Conservation (phyloP, 2,888 invertebrate species). For the Agrochola macilenta region DNA sequence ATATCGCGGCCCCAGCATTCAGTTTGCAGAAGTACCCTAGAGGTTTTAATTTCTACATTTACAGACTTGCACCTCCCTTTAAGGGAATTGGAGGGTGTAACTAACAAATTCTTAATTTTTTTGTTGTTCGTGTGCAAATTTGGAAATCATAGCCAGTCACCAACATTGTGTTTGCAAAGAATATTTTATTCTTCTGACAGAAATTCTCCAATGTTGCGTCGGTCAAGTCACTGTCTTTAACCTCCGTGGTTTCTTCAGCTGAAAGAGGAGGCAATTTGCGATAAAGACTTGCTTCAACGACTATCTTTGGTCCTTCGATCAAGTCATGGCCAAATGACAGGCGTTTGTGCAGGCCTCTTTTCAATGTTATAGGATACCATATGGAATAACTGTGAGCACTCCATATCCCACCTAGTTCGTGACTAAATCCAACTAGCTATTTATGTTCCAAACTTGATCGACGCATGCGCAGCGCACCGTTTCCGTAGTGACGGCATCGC, state of each 20-base stretch:
- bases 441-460: constrained; percentile 74
- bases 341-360: not conserved
- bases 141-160: too few species aligned
- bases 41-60: too few species aligned
- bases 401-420: constrained; percentile 28
- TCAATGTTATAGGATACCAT: not conserved
- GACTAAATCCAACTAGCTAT: constrained; percentile 66
- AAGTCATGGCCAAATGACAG: not conserved
- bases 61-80: too few species aligned
- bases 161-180: too few species aligned
- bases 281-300: not conserved
- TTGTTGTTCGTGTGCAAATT: too few species aligned
- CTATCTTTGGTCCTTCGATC: not conserved
- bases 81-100: too few species aligned
- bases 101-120: too few species aligned
- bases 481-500: constrained; percentile 75
- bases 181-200: not conserved
- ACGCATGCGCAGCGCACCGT: constrained; percentile 73
- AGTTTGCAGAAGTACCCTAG: too few species aligned
- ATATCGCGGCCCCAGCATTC: too few species aligned
- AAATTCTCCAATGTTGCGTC: not conserved
- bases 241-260: not conserved
- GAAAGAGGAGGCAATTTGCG: not conserved
- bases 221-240: not conserved
- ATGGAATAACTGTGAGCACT: not conserved